Conservation (phyloP, 2,113 vertebrate genomes). For the Mesocricetus auratus region DNA sequence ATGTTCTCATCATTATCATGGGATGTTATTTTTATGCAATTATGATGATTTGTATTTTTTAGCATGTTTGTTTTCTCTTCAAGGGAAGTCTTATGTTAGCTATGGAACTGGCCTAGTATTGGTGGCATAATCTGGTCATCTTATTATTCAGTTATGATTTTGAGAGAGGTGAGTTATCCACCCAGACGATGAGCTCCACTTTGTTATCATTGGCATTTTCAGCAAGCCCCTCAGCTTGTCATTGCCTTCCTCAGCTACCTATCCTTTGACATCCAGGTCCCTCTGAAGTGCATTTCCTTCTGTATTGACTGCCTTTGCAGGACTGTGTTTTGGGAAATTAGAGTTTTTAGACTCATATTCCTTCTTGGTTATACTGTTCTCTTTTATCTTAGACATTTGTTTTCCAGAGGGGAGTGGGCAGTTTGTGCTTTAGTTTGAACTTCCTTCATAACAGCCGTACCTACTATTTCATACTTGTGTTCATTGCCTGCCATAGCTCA, state of each 20-base stretch:
- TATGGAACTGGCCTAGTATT: slow-evolving; percentile 94
- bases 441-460: slow-evolving; percentile 84
- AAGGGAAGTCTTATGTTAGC: slow-evolving; percentile 89
- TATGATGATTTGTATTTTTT: background rate
- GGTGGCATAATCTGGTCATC: slow-evolving; percentile 96
- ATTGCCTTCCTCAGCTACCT: slow-evolving; percentile 47
- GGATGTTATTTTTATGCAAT: background rate
- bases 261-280: slow-evolving; percentile 82
- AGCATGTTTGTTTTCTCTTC: background rate
- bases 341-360: slow-evolving; percentile 77
- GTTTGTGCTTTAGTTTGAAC: slow-evolving; percentile 80
- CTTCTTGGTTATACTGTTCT: slow-evolving; percentile 85
- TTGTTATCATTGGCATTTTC: slow-evolving; percentile 66
- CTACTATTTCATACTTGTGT: slow-evolving; percentile 95
- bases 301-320: background rate
- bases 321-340: slow-evolving; percentile 72
- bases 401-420: slow-evolving; percentile 73
- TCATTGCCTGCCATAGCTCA: slow-evolving; percentile 95
- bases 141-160: slow-evolving; percentile 95
- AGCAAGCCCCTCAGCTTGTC: background rate
- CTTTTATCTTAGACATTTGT: slow-evolving; percentile 78
- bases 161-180: slow-evolving; percentile 94
- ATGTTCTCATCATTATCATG: background rate
- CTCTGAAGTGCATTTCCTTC: slow-evolving; percentile 80
- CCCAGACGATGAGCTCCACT: slow-evolving; percentile 91